Conservation (phyloP, 2,113 vertebrate species). For the Ursus arctos region DNA sequence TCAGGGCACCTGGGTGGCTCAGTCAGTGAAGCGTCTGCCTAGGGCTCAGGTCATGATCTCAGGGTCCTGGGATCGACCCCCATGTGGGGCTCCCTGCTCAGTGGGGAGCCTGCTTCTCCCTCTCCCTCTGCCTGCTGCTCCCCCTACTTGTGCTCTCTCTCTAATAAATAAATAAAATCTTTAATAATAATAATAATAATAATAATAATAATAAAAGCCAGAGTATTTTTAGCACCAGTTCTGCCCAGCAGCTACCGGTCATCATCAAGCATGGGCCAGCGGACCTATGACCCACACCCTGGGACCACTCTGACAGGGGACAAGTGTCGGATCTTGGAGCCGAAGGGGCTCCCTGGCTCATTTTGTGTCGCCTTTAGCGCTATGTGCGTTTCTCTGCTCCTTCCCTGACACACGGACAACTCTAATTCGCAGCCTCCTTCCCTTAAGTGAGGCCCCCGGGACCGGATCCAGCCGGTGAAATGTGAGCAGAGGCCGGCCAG, state of each 20-base stretch:
- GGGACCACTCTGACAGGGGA: not conserved
- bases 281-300: not conserved
- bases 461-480: not conserved
- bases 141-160: too few relatives aligned
- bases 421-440: not conserved
- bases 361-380: not conserved
- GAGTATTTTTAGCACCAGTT: not conserved
- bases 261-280: rapidly evolving
- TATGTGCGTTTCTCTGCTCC: not conserved
- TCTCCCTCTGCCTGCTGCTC: not conserved
- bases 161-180: not conserved
- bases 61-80: not conserved
- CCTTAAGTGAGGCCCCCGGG: not conserved
- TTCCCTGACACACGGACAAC: not conserved
- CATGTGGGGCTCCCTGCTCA: not conserved
- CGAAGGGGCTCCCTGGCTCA: not conserved
- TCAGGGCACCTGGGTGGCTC: not conserved
- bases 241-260: not conserved
- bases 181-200: not conserved
- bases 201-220: too few relatives aligned
- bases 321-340: not conserved
- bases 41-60: not conserved
- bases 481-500: not conserved
- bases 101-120: too few relatives aligned
- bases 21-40: not conserved